These are phyloP conservation scores for Botia kubotai DNA, from an alignment of 2,797 vertebrate genomes.

Conservation along the genomic window DNA sequence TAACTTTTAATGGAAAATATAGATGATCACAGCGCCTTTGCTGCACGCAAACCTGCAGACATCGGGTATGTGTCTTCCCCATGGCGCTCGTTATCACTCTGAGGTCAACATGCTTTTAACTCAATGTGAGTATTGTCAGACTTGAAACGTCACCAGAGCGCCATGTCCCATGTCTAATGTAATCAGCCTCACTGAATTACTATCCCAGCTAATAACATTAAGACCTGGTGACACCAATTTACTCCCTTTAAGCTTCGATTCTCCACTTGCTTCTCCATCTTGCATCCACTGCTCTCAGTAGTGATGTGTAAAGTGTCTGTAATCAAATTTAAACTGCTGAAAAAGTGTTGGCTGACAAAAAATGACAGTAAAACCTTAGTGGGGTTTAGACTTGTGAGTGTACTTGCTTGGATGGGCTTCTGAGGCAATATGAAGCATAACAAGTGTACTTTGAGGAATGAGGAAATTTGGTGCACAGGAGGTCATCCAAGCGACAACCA, in stretches of 20 bases:
- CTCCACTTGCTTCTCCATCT: constrained; percentile 43
- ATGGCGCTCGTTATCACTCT: constrained; percentile 64
- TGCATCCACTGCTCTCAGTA: constrained; percentile 33
- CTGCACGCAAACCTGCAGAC: background rate
- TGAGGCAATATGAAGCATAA: background rate
- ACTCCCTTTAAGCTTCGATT: constrained; percentile 67
- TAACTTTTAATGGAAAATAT: constrained; percentile 7
- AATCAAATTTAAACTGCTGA: background rate
- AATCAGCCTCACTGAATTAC: constrained; percentile 81
- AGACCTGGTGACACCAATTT: constrained; percentile 83
- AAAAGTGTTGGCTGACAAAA: background rate
- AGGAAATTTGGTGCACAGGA: constrained; percentile 14
- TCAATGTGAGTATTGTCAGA: constrained; percentile 77
- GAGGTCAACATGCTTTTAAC: constrained; percentile 51
- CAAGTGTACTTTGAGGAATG: constrained; percentile 3
- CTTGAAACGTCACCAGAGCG: constrained; percentile 68
- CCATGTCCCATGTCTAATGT: constrained; percentile 75
- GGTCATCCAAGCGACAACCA: constrained; percentile 44
- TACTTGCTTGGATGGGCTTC: background rate
- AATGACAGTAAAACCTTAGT: background rate
- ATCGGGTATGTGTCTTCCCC: background rate
- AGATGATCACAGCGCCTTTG: constrained; percentile 40
- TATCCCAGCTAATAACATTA: constrained; percentile 77
- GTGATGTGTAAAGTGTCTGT: constrained; percentile 40
- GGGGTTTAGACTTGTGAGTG: background rate